Base-by-base conservation (phyloP, 1,140 invertebrate species). In the Meloidogyne chitwoodi region DNA sequence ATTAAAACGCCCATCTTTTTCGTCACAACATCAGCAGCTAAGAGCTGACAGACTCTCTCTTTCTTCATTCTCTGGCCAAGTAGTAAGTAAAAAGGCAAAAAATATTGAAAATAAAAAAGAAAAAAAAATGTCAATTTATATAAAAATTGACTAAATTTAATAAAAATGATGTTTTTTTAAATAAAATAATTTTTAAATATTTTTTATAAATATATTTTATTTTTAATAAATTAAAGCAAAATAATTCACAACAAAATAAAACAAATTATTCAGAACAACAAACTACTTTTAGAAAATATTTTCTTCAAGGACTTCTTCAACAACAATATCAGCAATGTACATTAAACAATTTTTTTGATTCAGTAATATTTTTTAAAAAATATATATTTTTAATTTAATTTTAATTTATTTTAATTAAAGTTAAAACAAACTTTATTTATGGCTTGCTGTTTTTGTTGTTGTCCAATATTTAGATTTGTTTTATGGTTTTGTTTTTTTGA, bases 371-470 rank as follows among this genome's bases (percentile, higher is more conserved):
- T 8, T 56, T 29, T 65, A 19, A 38, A 64, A 24, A 64, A 10
- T 4, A 64, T 4, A 24, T 64, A 27, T 34, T 34, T 19, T 14
- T 34, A 65, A 19, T 65, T 27, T 34, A 70, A 70, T 10, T 26
- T 34, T 41, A 31, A 0, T 71, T 31, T 74, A 24, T 27, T n/a
- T n/a, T n/a, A n/a, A n/a, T n/a, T n/a, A n/a, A n/a, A 67, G 73
- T 31, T 75, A 27, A n/a, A 41, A 48, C 44, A 26, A 19, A 24
- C 56, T 8, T 14, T 38, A n/a, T 4, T 31, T 19, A 80, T 80
- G 79, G 79, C 73, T 41, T 73, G 75, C n/a, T 80, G 80, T 56
- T 78, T 62, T 66, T 79, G 68, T 65, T 80, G 79, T 61, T 80
- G 78, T 38, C 79, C 78, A 24, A 41, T 75, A 12, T 79, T 79